phyloP scores from a whole-genome alignment of 2,797 vertebrate genomes.

The Psittacula derbiana region DNA sequence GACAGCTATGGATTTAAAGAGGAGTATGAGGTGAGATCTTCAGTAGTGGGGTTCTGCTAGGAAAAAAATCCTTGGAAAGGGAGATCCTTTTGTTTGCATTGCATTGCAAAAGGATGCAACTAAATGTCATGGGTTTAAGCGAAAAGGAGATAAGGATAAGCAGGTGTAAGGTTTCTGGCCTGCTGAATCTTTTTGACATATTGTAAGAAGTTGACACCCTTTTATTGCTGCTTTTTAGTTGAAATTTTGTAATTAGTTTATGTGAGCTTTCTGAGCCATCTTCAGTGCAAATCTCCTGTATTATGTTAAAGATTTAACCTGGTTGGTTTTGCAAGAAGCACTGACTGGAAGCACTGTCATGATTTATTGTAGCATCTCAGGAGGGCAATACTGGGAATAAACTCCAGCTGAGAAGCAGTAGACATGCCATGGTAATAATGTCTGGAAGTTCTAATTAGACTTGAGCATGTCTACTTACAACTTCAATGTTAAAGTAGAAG shows the following conservation, averaged over 20 bases:
- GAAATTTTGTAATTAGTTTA: conserved; percentile 7
- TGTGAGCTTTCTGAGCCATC: not conserved
- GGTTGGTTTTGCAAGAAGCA: not conserved
- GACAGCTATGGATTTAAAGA: conserved; percentile 99
- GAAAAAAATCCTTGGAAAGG: not conserved
- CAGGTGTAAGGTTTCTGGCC: not conserved
- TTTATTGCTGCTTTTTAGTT: not conserved
- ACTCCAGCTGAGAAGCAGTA: conserved; percentile 17
- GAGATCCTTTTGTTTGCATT: not conserved
- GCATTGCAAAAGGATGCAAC: not conserved
- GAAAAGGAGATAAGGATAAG: not conserved
- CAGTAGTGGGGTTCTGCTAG: conserved; percentile 30
- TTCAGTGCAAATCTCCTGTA: not conserved
- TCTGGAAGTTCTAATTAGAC: conserved; percentile 41
- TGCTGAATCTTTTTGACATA: not conserved
- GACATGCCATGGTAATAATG: not conserved
- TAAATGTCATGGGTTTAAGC: not conserved
- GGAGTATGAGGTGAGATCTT: conserved; percentile 92
- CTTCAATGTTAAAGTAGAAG: not conserved
- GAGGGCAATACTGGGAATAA: not conserved
- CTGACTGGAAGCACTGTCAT: not conserved
- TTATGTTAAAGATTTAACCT: conserved; percentile 1
- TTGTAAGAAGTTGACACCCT: not conserved
- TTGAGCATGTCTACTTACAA: conserved; percentile 15
- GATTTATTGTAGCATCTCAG: not conserved